Evolutionary conservation across 2,888 invertebrate genomes (phyloP), one percentile per base, ranked within the genome.

Genomic region (Rhodophaea formosa): DNA sequence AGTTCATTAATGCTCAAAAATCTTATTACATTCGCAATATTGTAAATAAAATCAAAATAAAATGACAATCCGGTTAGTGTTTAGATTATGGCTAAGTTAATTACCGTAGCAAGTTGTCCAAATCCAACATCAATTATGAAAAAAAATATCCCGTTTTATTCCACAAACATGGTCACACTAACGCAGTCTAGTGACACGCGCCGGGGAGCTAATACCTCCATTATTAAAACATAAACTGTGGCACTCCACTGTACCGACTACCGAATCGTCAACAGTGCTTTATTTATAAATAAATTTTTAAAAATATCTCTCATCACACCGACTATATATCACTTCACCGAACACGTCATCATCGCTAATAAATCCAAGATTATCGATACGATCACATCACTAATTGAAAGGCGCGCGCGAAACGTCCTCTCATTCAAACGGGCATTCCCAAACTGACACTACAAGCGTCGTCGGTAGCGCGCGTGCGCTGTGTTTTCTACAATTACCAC

Each of bases 171-270:
- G 62, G 62, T 52, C 39, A 51, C 56, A 56, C 56, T 47, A 47
- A 12, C 46, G 59, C 59, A 60, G 54, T 61, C 63, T 60, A 59
- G 59, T 66, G 69, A 66, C 71, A 71, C 65, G 64, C 69, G 66
- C 71, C 70, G 67, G 75, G 66, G 62, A 67, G 69, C 70, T 74
- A 76, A 79, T 77, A 76, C 79, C 73, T 73, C 77, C 75, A 83
- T 83, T 80, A 83, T 80, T 80, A 82, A 83, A 82, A 79, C 81
- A 80, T 80, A 82, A 83, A 80, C 77, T 70, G 17, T 43, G 23
- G 29, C 53, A 53, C 55, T 55, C 55, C 35, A 55, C 46, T 35
- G 32, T 35, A 17, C 32, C 23, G 23, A 44, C 44, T 23, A 15
- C 44, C 30, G 44, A 15, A 44, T 10, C 12, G 2, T 0, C 8